Base-by-base conservation (phyloP, 2,888 invertebrate species). In the Caenorhabditis imperialis region DNA sequence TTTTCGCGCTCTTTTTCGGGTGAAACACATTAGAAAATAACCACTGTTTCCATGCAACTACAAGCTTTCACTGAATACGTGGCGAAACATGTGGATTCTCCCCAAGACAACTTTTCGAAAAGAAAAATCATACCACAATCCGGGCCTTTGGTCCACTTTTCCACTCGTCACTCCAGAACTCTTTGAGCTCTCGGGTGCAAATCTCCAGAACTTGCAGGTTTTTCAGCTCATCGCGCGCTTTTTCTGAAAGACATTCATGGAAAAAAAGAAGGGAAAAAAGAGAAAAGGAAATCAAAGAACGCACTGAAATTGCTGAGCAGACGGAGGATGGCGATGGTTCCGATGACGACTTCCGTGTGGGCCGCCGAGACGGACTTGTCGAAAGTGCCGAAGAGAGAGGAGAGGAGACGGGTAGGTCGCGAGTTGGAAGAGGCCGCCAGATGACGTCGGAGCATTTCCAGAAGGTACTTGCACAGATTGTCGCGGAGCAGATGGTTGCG, bases 221-320 rank as follows among this genome's bases (percentile, higher is more conserved):
- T 33, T 79, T 65, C 61, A 86, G 47, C 50, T 81, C 78, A 23
- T 86, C 86, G 38, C 81, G 77, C 8, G 82, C 82, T 51, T 80
- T 81, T 60, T 79, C 86, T 86, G 65, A 27, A 81, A 81, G 25
- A n/a, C 10, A 1, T 37, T 37, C 3, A n/a, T n/a, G 18, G 35
- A 38, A 27, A 53, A n/a, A 35, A 47, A 47, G 30, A 23, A 48
- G 20, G 12, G 50, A 30, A 50, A 33, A 23, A 16, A n/a, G 14
- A 22, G 20, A 22, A 12, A 10, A 18, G 3, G 2, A 48, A 3
- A 44, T 5, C 16, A 30, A 12, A 54, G 27, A 45, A 62, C 79
- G 67, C 27, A 82, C 80, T 79, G 42, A 76, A 77, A 57, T 82
- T 82, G 37, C 79, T 78, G 27, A 82, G 42, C 7, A 78, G 42